These are phyloP conservation scores for Cuculus canorus DNA, from an alignment of 2,797 vertebrate genomes.

Conservation along the genomic window DNA sequence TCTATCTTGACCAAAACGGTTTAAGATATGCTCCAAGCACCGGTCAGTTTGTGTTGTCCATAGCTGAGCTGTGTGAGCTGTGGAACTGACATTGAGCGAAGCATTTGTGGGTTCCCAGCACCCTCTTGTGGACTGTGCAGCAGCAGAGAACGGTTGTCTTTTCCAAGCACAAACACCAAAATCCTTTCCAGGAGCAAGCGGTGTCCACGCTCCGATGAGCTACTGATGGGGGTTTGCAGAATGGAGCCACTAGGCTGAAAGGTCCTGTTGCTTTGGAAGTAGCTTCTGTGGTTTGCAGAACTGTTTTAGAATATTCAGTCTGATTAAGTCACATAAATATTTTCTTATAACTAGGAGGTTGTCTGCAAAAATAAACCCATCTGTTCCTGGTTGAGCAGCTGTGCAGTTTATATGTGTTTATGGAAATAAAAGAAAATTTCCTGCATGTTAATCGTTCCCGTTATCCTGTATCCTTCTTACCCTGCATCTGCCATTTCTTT, in stretches of 20 bases:
- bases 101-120: not conserved
- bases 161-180: not conserved
- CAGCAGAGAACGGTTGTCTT: not conserved
- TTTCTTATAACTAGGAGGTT: not conserved
- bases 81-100: not conserved
- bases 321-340: not conserved
- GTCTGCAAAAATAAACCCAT: not conserved
- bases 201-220: not conserved
- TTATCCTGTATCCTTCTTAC: not conserved
- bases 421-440: not conserved
- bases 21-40: fast-evolving
- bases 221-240: not conserved
- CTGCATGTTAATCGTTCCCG: fast-evolving
- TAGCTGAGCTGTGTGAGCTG: not conserved
- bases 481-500: not conserved
- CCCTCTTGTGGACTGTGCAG: conserved; percentile 22
- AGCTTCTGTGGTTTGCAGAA: not conserved
- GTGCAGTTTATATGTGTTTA: not conserved
- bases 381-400: not conserved
- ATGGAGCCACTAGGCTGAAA: not conserved
- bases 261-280: not conserved
- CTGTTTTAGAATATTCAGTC: not conserved
- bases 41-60: fast-evolving
- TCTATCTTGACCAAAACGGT: not conserved
- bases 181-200: not conserved